A percentile compares a stretch with the other conserved stretches of the same genome.
Evolutionary conservation across 2,113 vertebrate genomes (phyloP).

Genomic region (Hemiprocne comata): DNA sequence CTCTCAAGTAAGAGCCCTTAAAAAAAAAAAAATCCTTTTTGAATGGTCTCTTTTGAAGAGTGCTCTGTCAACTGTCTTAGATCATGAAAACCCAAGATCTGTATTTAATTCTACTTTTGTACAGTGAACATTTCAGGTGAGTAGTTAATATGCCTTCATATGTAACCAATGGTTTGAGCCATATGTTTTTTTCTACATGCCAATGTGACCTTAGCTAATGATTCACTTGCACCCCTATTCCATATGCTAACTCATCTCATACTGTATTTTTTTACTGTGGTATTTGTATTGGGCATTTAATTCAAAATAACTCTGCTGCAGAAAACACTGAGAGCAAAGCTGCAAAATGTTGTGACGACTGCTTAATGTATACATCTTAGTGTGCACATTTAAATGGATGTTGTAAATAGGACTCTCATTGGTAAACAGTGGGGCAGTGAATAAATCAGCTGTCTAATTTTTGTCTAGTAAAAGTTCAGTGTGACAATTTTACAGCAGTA

Average conservation of each 20-base stretch:
- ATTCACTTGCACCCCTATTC: not conserved
- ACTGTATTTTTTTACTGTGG: not conserved
- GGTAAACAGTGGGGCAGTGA: not conserved
- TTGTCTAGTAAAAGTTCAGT: not conserved
- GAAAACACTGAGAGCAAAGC: not conserved
- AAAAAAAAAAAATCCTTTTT: not conserved
- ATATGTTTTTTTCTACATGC: not conserved
- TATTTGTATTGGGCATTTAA: not conserved
- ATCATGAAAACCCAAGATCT: slow-evolving; percentile 24
- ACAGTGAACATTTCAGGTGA: not conserved
- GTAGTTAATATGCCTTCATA: not conserved
- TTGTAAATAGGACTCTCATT: not conserved
- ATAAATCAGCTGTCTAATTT: not conserved
- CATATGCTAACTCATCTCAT: not conserved
- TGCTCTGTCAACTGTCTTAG: not conserved
- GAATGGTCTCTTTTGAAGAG: slow-evolving; percentile 60
- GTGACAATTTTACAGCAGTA: not conserved
- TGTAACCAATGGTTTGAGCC: not conserved
- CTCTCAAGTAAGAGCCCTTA: not conserved
- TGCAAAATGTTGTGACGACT: not conserved
- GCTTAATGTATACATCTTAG: not conserved
- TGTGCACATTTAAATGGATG: not conserved
- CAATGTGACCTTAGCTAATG: not conserved
- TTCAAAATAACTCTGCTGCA: not conserved
- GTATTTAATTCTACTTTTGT: slow-evolving; percentile 36